Evolutionary conservation across 2,797 vertebrate genomes (phyloP).

Genomic region (Melanotaenia pygmaea): DNA sequence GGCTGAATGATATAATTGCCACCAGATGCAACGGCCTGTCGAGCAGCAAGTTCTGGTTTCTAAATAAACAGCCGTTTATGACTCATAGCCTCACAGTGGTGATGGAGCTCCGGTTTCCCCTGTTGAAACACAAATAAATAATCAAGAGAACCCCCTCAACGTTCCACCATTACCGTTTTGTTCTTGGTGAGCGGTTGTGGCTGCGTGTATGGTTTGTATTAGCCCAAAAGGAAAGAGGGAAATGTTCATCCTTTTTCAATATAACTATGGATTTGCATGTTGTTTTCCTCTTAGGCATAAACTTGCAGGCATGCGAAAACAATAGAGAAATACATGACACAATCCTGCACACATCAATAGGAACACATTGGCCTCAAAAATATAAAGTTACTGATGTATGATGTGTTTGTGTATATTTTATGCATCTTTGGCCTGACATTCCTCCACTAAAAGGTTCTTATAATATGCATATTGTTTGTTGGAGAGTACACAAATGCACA

Average conservation of each 20-base stretch:
- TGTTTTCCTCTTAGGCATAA: constrained; percentile 24
- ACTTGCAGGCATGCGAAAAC: constrained; percentile 10
- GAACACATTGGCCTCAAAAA: constrained; percentile 2
- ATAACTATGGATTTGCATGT: constrained; percentile 26
- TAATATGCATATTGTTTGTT: neutral
- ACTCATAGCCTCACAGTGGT: constrained; percentile 79
- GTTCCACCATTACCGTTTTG: constrained; percentile 67
- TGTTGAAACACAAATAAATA: constrained; percentile 85
- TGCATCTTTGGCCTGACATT: neutral
- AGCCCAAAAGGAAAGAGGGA: constrained; percentile 64
- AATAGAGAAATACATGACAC: constrained; percentile 15
- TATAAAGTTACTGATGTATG: neutral
- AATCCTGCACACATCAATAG: constrained; percentile 1
- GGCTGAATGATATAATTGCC: constrained; percentile 76
- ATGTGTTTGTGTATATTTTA: neutral
- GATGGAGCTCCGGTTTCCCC: constrained; percentile 79
- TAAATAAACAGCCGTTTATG: constrained; percentile 85
- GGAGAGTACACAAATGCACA: neutral
- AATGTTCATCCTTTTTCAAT: constrained; percentile 58
- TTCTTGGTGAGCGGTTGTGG: constrained; percentile 63
- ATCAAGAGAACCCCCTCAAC: constrained; percentile 68
- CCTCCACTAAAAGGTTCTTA: neutral
- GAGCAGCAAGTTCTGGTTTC: constrained; percentile 80
- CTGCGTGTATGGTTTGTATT: constrained; percentile 76
- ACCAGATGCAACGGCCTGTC: constrained; percentile 79